These are phyloP conservation scores for Sebastiscus tertius DNA, from an alignment of 2,797 vertebrate genomes.

Conservation along the genomic window DNA sequence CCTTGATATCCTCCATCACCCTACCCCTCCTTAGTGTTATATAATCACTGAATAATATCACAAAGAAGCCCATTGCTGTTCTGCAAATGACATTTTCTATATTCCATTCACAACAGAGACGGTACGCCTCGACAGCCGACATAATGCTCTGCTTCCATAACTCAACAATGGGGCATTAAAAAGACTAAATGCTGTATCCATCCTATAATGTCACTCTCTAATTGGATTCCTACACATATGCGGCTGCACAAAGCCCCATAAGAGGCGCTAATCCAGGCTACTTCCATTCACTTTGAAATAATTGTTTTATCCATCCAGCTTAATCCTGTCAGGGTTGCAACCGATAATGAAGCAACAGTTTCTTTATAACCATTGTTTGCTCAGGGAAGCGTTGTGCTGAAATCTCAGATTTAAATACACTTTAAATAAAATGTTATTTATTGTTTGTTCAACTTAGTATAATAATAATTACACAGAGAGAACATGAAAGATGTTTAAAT, in stretches of 20 bases:
- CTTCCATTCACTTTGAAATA: conserved; percentile 19
- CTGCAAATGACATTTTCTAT: background rate
- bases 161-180: conserved; percentile 17
- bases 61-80: background rate
- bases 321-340: conserved; percentile 24
- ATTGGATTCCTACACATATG: conserved; percentile 34
- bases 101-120: background rate
- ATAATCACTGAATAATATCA: background rate
- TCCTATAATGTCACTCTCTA: conserved; percentile 23
- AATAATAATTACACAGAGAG: background rate
- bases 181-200: conserved; percentile 7
- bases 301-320: conserved; percentile 20
- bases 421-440: background rate
- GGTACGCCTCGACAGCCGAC: background rate
- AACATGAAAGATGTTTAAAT: background rate
- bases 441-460: background rate
- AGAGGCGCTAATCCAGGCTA: conserved; percentile 28
- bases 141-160: background rate
- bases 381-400: background rate
- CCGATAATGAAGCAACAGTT: background rate
- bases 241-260: conserved; percentile 5
- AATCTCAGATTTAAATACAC: conserved; percentile 1
- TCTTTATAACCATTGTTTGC: conserved; percentile 3
- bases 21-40: background rate
- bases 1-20: background rate